Conservation (phyloP, 2,888 invertebrate genomes). For the Drosophila macrospina region DNA sequence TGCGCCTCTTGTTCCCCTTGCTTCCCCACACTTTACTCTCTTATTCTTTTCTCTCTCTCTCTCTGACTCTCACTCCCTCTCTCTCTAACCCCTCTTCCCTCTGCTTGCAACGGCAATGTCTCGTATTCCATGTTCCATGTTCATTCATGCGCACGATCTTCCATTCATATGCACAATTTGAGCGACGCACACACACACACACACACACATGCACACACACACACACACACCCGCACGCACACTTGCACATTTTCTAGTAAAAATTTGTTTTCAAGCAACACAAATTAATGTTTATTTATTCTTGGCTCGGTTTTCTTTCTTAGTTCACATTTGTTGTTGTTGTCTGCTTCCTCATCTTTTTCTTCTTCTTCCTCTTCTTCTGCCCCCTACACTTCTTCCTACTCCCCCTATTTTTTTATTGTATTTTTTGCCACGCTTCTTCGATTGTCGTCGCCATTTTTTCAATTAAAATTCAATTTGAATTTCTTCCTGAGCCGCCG, state of each 20-base stretch:
- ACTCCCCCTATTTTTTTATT: slow-evolving; percentile 1
- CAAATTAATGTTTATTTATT: slow-evolving; percentile 67
- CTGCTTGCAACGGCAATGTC: slow-evolving; percentile 7
- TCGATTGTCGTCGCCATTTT: slow-evolving; percentile 49
- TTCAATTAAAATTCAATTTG: slow-evolving; percentile 69
- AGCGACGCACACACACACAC: slow-evolving; percentile 26
- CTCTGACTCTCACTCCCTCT: background rate
- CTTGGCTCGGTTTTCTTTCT: slow-evolving; percentile 53
- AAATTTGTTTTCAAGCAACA: slow-evolving; percentile 48
- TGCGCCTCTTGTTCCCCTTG: slow-evolving; percentile 17
- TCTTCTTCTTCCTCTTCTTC: background rate
- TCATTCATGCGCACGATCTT: slow-evolving; percentile 76
- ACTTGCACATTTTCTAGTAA: slow-evolving; percentile 46
- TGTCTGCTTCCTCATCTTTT: background rate
- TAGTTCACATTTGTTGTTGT: slow-evolving; percentile 14
- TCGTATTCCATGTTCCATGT: slow-evolving; percentile 54
- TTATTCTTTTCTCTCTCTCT: background rate
- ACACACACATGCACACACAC: slow-evolving; percentile 3
- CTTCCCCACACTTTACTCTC: slow-evolving; percentile 19
- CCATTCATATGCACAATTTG: slow-evolving; percentile 72
- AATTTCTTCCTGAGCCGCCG: slow-evolving; percentile 39
- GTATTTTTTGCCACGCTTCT: slow-evolving; percentile 49
- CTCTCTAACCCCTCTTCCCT: background rate
- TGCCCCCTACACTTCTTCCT: background rate
- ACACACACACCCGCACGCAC: slow-evolving; percentile 6